Evolutionary conservation across 2,797 vertebrate genomes (phyloP).

Genomic region (Philypnodon macrostomus): DNA sequence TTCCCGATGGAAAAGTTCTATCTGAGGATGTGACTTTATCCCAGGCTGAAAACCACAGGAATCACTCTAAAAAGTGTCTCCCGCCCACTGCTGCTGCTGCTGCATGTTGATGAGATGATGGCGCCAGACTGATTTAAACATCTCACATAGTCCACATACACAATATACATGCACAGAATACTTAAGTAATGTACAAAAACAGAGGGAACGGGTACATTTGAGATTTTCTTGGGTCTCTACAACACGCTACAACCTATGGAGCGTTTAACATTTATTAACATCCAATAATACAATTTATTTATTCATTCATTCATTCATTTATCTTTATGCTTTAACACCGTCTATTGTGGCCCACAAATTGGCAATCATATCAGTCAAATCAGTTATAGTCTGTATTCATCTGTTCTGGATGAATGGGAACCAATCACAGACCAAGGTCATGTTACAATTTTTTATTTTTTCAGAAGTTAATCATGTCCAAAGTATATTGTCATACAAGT

Average conservation of each 20-base stretch:
- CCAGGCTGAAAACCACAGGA: slow-evolving; percentile 35
- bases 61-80: slow-evolving; percentile 17
- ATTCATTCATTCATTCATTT: no score
- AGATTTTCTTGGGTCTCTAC: not conserved
- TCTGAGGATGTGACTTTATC: slow-evolving; percentile 31
- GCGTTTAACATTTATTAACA: no score
- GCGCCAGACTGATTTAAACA: slow-evolving; percentile 35
- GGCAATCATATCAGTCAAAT: no score
- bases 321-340: no score
- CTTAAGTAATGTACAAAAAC: slow-evolving; percentile 18
- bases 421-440: no score
- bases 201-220: not conserved
- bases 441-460: no score
- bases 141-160: slow-evolving; percentile 10
- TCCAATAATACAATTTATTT: no score
- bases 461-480: no score
- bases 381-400: no score
- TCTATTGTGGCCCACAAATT: no score
- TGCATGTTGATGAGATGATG: slow-evolving; percentile 39
- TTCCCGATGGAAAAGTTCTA: slow-evolving; percentile 22
- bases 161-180: slow-evolving; percentile 12
- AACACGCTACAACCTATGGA: not conserved
- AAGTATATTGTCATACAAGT: no score
- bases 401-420: not conserved
- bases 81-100: slow-evolving; percentile 1